Conservation (phyloP, 2,888 invertebrate genomes). For the Crematogaster levior region DNA sequence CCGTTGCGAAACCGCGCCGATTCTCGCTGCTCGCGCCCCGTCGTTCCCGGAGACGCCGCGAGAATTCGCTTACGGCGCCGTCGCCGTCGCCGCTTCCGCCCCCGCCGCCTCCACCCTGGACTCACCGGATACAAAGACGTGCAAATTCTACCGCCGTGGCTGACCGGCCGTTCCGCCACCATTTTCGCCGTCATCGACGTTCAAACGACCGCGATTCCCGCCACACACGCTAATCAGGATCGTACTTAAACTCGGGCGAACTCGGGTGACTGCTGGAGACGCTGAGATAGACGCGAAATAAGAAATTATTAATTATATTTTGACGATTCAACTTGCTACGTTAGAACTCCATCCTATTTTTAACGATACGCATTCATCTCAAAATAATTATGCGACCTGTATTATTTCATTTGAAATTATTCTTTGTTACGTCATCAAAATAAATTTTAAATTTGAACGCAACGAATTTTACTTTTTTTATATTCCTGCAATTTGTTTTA, state of each 20-base stretch:
- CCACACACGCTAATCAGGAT: background rate
- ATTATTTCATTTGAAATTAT: background rate
- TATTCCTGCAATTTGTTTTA: background rate
- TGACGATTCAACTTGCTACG: background rate
- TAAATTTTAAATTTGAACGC: background rate
- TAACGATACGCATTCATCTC: background rate
- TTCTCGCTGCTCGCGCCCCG: conserved; percentile 20
- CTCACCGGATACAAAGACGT: conserved; percentile 3
- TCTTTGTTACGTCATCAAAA: too few species aligned
- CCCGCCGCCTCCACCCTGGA: background rate
- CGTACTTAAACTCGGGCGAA: background rate
- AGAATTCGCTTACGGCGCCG: conserved; percentile 26
- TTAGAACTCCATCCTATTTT: background rate
- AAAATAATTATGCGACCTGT: background rate
- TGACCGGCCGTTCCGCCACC: background rate
- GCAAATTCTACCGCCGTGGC: background rate
- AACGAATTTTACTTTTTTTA: background rate
- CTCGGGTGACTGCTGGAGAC: background rate
- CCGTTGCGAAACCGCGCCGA: conserved; percentile 28
- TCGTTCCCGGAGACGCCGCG: conserved; percentile 33
- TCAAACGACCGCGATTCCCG: background rate
- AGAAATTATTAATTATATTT: background rate
- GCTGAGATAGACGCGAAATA: background rate
- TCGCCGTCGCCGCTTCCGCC: background rate
- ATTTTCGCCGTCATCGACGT: background rate